Evolutionary conservation across 2,888 invertebrate species (phyloP).

Genomic region (Nomada ferruginata): DNA sequence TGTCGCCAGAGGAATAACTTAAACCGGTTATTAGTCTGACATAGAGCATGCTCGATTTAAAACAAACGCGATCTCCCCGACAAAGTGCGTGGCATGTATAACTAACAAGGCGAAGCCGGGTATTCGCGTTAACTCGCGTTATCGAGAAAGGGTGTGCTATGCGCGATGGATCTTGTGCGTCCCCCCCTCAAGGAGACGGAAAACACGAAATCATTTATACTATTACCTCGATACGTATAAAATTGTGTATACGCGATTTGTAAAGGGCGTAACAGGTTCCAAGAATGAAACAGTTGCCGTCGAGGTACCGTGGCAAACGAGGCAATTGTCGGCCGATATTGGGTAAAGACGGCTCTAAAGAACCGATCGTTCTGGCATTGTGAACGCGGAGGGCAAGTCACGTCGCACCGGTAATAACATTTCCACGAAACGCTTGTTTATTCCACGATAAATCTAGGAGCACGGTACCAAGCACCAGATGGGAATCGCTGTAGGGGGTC

Average conservation of each 20-base stretch:
- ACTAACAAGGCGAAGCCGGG: background rate
- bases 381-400: background rate
- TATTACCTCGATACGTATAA: background rate
- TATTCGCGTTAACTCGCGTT: background rate
- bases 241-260: background rate
- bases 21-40: conserved; percentile 43
- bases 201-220: no score
- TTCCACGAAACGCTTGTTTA: conserved; percentile 64
- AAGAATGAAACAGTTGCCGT: background rate
- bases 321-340: conserved; percentile 31
- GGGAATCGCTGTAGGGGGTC: conserved; percentile 56
- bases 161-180: no score
- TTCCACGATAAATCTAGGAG: conserved; percentile 66
- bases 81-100: background rate
- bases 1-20: conserved; percentile 20
- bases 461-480: conserved; percentile 36
- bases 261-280: conserved; percentile 24
- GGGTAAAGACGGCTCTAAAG: conserved; percentile 23
- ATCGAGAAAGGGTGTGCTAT: no score
- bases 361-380: conserved; percentile 19
- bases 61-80: conserved; percentile 10
- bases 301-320: conserved; percentile 24
- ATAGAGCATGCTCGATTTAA: conserved; percentile 1
- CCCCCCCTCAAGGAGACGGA: no score
- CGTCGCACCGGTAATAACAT: conserved; percentile 48